Evolutionary conservation across 1,140 invertebrate genomes (phyloP), one percentile per base, ranked within the genome.

Genomic region (Apocrypta bakeri): DNA sequence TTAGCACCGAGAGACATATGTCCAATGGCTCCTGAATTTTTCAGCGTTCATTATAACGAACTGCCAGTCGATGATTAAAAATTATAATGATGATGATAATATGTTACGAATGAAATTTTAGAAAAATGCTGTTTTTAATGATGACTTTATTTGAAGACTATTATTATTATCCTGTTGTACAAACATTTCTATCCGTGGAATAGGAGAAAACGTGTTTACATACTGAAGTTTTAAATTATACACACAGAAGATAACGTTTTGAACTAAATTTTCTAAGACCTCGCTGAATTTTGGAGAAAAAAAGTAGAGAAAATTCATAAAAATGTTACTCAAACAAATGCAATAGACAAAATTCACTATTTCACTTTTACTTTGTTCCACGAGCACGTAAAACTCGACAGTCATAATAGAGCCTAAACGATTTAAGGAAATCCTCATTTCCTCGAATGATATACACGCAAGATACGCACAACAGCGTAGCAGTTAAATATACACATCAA

Each of bases 1-100:
- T 76, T 81, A 76, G 72, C 80, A 33, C 1, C 71, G 56, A 33
- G 7, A 24, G 72, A 74, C 37, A 74, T 24, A 48, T 71, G 69
- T 71, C 69, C 9, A 9, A 11, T 56, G 42, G 42, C 37, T 48
- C 24, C 1, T 75, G 37, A 81, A 68, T 68, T 9, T 68, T 81
- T 74, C 64, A 81, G 61, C 37, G n/a, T 14, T 63, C 79, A 56
- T 76, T 75, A 33, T 40, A 40, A 24, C 56, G 42, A n/a, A 56
- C 42, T 8, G 1, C 72, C 24, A 11, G 37, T 40, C 42, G 27
- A 69, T 31, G 66, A 79, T 71, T 56, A 25, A 79, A n/a, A 69
- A 71, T 71, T 7, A 29, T 31, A n/a, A 29, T n/a, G 33, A 33
- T 33, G 27, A 37, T 72, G 63, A 66, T 12, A 8, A 9, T 71